phyloP scores from a whole-genome alignment of 1,140 invertebrate species.

The Neotoxoptera formosana region DNA sequence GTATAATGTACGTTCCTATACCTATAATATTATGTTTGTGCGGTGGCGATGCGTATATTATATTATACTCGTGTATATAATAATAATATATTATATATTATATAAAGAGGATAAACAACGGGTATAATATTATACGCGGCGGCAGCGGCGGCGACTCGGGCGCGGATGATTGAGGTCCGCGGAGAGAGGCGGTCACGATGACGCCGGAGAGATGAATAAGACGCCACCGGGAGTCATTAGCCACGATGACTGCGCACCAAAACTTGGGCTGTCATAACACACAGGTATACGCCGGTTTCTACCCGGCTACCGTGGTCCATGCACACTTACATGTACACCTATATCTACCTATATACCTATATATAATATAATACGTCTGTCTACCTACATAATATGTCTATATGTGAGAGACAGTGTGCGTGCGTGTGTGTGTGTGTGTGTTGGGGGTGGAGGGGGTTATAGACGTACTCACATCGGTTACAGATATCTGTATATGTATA shows the following conservation, averaged over 20 bases:
- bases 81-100: background rate
- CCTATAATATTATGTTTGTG: background rate
- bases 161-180: background rate
- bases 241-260: conserved; percentile 35
- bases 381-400: too few relatives aligned
- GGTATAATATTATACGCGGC: background rate
- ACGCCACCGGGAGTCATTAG: conserved; percentile 47
- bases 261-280: conserved; percentile 26
- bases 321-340: background rate
- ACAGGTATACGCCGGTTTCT: background rate
- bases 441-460: background rate
- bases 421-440: background rate
- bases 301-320: conserved; percentile 7
- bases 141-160: background rate
- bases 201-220: conserved; percentile 31
- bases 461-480: background rate
- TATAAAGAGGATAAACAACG: conserved; percentile 40
- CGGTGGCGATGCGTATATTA: background rate
- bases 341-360: background rate
- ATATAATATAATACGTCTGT: background rate
- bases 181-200: background rate
- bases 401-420: background rate
- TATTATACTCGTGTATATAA: background rate
- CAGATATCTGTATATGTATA: background rate
- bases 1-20: background rate